These are phyloP conservation scores for Cyclina sinensis DNA, from an alignment of 1,140 invertebrate species.

Conservation along the genomic window DNA sequence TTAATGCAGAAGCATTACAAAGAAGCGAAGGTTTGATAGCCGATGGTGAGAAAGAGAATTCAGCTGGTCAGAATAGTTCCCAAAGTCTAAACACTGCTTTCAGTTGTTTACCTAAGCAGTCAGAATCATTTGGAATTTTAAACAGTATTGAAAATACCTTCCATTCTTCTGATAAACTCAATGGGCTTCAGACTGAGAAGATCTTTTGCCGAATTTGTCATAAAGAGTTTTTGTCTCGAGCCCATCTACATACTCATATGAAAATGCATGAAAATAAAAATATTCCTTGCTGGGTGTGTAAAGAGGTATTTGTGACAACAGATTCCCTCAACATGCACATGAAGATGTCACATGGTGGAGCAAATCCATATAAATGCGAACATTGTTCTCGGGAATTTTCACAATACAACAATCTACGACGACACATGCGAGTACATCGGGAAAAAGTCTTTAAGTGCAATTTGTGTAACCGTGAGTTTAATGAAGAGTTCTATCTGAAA, in stretches of 20 bases:
- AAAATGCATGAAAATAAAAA: slow-evolving; percentile 3
- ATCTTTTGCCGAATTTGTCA: background rate
- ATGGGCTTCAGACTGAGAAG: background rate
- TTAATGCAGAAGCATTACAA: slow-evolving; percentile 16
- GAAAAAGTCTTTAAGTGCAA: slow-evolving; percentile 92
- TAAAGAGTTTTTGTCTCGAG: background rate
- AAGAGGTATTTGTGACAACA: slow-evolving; percentile 53
- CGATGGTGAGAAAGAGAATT: background rate
- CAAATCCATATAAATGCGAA: slow-evolving; percentile 88
- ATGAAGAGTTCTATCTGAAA: slow-evolving; percentile 73
- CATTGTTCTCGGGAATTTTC: slow-evolving; percentile 96
- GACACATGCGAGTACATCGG: slow-evolving; percentile 93
- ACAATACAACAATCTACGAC: slow-evolving; percentile 94
- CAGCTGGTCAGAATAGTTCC: background rate
- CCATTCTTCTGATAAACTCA: background rate
- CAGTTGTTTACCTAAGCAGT: background rate
- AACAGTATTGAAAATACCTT: background rate
- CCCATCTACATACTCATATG: slow-evolving; percentile 14
- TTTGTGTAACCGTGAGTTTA: slow-evolving; percentile 89
- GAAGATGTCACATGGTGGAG: slow-evolving; percentile 78
- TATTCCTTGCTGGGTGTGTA: slow-evolving; percentile 52
- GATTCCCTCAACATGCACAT: slow-evolving; percentile 72
- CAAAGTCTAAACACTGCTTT: background rate
- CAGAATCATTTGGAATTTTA: no score
- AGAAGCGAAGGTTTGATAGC: background rate